A percentile compares a stretch with the other conserved stretches of the same genome.
phyloP scores from a whole-genome alignment of 2,888 invertebrate genomes.

The Catocala sponsa region DNA sequence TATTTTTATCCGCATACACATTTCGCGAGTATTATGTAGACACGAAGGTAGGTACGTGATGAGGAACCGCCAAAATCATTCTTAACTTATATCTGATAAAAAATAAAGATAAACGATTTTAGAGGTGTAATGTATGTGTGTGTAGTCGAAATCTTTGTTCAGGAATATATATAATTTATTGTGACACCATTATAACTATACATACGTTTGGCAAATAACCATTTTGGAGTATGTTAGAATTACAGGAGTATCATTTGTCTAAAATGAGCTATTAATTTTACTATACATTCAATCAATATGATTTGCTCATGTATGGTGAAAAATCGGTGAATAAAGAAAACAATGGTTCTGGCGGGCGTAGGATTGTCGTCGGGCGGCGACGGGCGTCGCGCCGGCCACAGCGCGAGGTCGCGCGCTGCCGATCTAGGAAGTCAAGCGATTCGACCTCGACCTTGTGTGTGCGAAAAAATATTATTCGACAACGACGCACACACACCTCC shows the following conservation, averaged over 20 bases:
- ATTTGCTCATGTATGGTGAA: not conserved
- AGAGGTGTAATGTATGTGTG: conserved; percentile 32
- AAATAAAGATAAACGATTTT: conserved; percentile 51
- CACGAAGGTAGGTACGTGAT: conserved; percentile 63
- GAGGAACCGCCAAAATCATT: conserved; percentile 65
- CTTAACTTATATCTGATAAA: conserved; percentile 62
- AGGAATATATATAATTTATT: conserved; percentile 36
- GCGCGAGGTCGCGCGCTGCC: conserved; percentile 62
- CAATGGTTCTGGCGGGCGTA: conserved; percentile 25
- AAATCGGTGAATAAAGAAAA: conserved; percentile 2
- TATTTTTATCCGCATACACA: conserved; percentile 84
- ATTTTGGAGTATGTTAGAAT: too few species aligned
- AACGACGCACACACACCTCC: conserved; percentile 62
- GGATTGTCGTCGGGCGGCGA: conserved; percentile 44
- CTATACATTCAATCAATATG: too few species aligned
- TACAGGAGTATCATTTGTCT: too few species aligned
- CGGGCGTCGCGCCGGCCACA: conserved; percentile 47
- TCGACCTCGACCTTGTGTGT: conserved; percentile 83
- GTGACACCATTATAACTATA: conserved; percentile 29
- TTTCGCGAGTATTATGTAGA: conserved; percentile 80
- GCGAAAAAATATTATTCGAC: conserved; percentile 83
- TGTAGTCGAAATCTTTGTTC: conserved; percentile 33
- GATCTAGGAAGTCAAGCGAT: conserved; percentile 85
- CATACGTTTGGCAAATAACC: not conserved
- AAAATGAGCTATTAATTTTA: too few species aligned